phyloP scores from a whole-genome alignment of 2,888 invertebrate genomes.

The Euphydryas editha region DNA sequence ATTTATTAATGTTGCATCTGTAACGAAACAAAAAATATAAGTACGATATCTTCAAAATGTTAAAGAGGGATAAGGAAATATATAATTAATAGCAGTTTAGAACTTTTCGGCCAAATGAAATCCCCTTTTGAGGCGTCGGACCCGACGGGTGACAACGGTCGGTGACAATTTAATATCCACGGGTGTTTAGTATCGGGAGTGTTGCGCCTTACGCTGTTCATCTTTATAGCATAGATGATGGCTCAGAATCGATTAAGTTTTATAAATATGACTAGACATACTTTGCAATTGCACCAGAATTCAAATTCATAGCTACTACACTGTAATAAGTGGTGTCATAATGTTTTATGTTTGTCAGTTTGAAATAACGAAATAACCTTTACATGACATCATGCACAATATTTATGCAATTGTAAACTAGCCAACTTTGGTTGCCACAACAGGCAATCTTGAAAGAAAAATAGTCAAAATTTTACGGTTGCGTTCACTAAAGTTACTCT shows the following conservation, averaged over 20 bases:
- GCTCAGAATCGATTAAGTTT: background rate
- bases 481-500: no score
- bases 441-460: no score
- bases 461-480: no score
- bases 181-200: constrained; percentile 41
- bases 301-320: no score
- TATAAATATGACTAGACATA: constrained; percentile 5
- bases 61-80: constrained; percentile 69
- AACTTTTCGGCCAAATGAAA: constrained; percentile 79
- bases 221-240: constrained; percentile 15
- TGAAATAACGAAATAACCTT: no score
- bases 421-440: no score
- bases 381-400: no score
- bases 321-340: background rate
- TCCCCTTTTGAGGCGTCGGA: constrained; percentile 71
- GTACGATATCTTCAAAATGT: constrained; percentile 61
- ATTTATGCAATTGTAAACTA: no score
- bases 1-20: background rate
- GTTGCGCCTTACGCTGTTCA: constrained; percentile 27
- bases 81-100: constrained; percentile 81
- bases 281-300: background rate
- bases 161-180: constrained; percentile 80
- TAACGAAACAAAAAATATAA: constrained; percentile 13
- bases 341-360: no score
- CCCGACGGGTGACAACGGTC: constrained; percentile 48